Conservation (phyloP, 2,113 vertebrate genomes). For the Pontoporia blainvillei region DNA sequence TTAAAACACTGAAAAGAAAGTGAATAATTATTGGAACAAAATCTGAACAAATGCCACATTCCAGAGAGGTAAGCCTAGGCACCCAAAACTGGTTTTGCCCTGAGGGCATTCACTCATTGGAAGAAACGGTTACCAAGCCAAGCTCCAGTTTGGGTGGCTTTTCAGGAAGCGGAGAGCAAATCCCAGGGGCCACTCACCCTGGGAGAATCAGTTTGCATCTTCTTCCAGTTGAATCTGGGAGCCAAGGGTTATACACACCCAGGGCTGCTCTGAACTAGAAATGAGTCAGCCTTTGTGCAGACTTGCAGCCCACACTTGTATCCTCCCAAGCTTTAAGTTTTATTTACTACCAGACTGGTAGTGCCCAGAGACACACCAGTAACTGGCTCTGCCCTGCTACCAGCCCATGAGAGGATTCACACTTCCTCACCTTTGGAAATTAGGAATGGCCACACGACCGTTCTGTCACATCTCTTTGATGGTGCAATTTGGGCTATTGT, state of each 20-base stretch:
- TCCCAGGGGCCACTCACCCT: not conserved
- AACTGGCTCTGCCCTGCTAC: not conserved
- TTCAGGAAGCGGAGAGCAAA: not conserved
- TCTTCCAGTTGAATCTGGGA: not conserved
- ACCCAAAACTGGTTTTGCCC: not conserved
- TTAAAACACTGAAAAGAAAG: not conserved
- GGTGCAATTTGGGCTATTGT: not conserved
- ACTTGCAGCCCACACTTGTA: not conserved
- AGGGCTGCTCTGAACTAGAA: not conserved
- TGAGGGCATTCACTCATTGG: not conserved
- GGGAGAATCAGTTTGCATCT: not conserved
- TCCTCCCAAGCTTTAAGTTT: not conserved
- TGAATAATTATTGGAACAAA: not conserved
- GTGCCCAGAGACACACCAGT: not conserved
- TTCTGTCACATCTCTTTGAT: not conserved
- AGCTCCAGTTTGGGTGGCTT: not conserved
- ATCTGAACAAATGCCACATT: not conserved
- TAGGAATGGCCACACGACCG: not conserved
- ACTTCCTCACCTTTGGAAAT: not conserved
- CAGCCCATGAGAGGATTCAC: not conserved
- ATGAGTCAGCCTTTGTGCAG: not conserved
- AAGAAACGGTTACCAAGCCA: not conserved
- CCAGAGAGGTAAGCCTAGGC: not conserved
- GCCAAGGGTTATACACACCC: not conserved
- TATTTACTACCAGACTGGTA: not conserved